These are phyloP conservation scores for Trachelus stipa DNA, from an alignment of 2,888 invertebrate genomes.

Conservation along the genomic window DNA sequence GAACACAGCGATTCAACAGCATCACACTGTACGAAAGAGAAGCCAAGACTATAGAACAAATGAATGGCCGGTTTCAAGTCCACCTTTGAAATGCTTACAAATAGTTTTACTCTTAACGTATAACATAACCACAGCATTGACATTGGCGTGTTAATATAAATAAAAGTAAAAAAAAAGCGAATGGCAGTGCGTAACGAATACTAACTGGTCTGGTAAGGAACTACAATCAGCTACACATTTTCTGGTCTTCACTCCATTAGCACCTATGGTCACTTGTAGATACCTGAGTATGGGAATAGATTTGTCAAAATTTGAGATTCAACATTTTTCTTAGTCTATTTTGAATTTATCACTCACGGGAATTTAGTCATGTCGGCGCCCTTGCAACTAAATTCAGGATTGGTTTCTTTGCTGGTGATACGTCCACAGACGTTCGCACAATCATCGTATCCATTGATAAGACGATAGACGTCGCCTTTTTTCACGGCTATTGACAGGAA, in stretches of 20 bases:
- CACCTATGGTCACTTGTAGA: constrained; percentile 35
- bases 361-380: constrained; percentile 63
- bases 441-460: constrained; percentile 74
- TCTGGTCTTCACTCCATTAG: constrained; percentile 48
- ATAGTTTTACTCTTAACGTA: no score
- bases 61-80: no score
- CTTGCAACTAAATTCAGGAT: constrained; percentile 64
- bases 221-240: constrained; percentile 60
- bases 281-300: constrained; percentile 35
- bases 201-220: constrained; percentile 43
- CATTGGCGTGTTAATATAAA: no score
- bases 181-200: no score
- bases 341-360: constrained; percentile 26
- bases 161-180: no score
- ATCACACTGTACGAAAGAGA: constrained; percentile 62
- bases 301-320: no score
- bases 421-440: constrained; percentile 76
- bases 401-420: constrained; percentile 57
- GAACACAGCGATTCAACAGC: constrained; percentile 71
- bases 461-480: constrained; percentile 71
- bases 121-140: no score
- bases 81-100: no score
- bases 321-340: constrained; percentile 5
- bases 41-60: constrained; percentile 2
- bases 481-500: constrained; percentile 58